Evolutionary conservation across 2,888 invertebrate species (phyloP).

Genomic region (Mesorhabditis spiculigera): DNA sequence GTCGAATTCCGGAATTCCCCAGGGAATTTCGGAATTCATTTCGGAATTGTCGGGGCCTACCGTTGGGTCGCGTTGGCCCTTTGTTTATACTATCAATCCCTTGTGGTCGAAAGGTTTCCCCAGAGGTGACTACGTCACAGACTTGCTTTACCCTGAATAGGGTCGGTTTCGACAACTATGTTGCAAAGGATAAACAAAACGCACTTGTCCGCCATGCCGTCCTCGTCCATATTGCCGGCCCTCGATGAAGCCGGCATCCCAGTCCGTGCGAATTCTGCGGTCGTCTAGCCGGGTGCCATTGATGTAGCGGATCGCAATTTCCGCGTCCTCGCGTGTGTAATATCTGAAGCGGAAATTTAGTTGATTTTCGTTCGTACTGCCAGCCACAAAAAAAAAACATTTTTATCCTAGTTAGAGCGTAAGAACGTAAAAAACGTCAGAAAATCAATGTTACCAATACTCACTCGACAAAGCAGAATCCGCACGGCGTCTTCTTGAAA

Average conservation of each 20-base stretch:
- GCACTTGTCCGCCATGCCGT: slow-evolving; percentile 93
- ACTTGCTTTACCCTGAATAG: too few relatives aligned
- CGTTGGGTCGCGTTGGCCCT: too few relatives aligned
- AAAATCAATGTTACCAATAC: slow-evolving; percentile 19
- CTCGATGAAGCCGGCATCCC: slow-evolving; percentile 98
- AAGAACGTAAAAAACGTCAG: slow-evolving; percentile 9
- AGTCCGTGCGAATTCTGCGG: slow-evolving; percentile 91
- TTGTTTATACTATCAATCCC: too few relatives aligned
- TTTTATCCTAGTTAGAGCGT: not conserved
- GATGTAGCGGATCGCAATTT: slow-evolving; percentile 72
- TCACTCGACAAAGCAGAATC: slow-evolving; percentile 96
- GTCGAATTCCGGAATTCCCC: too few relatives aligned
- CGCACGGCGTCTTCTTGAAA: slow-evolving; percentile 95
- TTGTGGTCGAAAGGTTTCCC: too few relatives aligned
- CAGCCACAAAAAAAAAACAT: not conserved
- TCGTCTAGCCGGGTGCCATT: slow-evolving; percentile 81
- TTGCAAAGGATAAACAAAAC: too few relatives aligned
- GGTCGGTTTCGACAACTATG: too few relatives aligned
- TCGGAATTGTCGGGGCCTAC: too few relatives aligned
- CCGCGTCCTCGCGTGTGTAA: slow-evolving; percentile 65
- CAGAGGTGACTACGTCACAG: too few relatives aligned
- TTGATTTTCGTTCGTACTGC: not conserved
- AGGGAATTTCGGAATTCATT: too few relatives aligned
- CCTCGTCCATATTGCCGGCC: slow-evolving; percentile 96
- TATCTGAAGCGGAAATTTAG: slow-evolving; percentile 58